Conservation (phyloP, 2,888 invertebrate species). For the Strigamia transsilvanica region DNA sequence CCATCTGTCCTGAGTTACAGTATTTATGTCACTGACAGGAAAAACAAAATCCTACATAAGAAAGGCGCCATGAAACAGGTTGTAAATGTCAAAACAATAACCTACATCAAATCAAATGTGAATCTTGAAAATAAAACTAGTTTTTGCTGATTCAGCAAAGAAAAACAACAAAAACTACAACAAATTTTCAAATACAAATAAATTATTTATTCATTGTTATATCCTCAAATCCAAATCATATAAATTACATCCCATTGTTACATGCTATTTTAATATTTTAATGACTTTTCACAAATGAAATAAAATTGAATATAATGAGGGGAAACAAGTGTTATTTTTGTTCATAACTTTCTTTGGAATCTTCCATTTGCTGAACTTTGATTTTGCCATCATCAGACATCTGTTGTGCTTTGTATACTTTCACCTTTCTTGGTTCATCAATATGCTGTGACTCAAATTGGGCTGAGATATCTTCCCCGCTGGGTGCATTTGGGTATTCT, state of each 20-base stretch:
- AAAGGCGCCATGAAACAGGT: not conserved
- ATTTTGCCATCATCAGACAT: conserved; percentile 46
- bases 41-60: too few relatives aligned
- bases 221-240: not conserved
- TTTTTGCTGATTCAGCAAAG: not conserved
- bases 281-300: not conserved
- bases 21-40: too few relatives aligned
- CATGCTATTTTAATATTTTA: not conserved
- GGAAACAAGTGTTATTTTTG: not conserved
- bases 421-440: not conserved
- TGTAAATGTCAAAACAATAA: not conserved
- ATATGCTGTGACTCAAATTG: not conserved
- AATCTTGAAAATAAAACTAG: not conserved
- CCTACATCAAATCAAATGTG: not conserved
- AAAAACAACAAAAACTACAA: not conserved
- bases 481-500: not conserved
- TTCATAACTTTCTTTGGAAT: conserved; percentile 3
- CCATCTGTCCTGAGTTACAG: not conserved
- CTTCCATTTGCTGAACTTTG: conserved; percentile 26
- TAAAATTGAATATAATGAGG: not conserved
- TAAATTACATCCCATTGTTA: not conserved
- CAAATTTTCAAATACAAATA: not conserved
- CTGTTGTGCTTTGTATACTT: conserved; percentile 51
- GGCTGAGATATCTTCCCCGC: not conserved
- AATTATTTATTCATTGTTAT: not conserved